phyloP scores from a whole-genome alignment of 2,888 invertebrate species.

The Patella caerulea region DNA sequence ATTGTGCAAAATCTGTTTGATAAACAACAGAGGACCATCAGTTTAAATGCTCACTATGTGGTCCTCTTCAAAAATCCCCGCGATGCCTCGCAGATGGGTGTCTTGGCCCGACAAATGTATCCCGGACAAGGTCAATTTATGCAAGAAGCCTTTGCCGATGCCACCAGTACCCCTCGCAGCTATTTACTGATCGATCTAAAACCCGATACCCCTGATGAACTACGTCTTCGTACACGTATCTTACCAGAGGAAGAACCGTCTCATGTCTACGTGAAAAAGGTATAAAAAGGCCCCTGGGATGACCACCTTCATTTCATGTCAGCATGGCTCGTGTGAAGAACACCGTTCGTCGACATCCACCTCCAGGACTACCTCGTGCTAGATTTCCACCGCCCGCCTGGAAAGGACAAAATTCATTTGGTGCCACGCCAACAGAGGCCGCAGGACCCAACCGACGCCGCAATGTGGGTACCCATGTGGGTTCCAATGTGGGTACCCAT shows the following conservation, averaged over 20 bases:
- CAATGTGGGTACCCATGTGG: too few species aligned
- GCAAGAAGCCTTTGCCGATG: background rate
- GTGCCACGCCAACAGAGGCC: too few species aligned
- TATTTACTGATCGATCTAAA: conserved; percentile 1
- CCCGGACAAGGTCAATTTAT: background rate
- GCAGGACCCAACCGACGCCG: too few species aligned
- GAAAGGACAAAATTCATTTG: too few species aligned
- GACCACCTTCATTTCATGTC: too few species aligned
- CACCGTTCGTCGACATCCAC: too few species aligned
- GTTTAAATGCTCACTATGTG: conserved; percentile 19
- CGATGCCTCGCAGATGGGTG: conserved; percentile 10
- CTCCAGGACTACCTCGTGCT: too few species aligned
- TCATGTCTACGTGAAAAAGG: background rate
- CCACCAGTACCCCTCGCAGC: background rate
- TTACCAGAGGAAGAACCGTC: background rate
- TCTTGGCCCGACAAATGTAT: background rate
- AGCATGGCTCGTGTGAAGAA: too few species aligned
- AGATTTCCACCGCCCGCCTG: too few species aligned
- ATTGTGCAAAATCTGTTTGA: conserved; percentile 15
- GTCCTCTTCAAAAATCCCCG: conserved; percentile 16
- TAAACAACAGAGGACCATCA: conserved; percentile 12
- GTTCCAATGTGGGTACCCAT: too few species aligned
- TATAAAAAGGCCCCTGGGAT: background rate
- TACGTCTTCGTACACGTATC: background rate
- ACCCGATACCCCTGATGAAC: background rate